Evolutionary conservation across 2,888 invertebrate species (phyloP), one percentile per base, ranked within the genome.

Genomic region (Spatulosminthurus flaviceps): DNA sequence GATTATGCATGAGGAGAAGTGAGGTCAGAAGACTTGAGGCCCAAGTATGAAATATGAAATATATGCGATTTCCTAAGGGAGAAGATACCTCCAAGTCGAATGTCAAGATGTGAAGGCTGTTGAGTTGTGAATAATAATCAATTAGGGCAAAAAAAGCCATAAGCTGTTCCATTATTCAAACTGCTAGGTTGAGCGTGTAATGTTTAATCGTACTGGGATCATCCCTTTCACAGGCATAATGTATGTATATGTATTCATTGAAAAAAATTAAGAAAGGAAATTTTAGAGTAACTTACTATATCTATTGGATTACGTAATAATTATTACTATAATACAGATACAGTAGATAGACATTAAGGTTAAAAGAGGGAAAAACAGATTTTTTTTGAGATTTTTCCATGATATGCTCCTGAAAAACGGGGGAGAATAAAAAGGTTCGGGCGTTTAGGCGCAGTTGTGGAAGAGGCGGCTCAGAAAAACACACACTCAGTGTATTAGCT

Each of bases 71-170:
- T 41, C 34, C 70, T 22, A 41, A 21, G 21, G 42, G 34, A n/a
- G 24, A 24, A 69, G 21, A 16, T 29, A 41, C n/a, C 34, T 70
- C 7, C 21, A 34, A 70, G 74, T 74, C 74, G 34, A 29, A 61
- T 60, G 29, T 26, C 60, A 41, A 41, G 66, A 24, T 66, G 75
- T 22, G 29, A 66, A 66, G 41, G 34, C 61, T 64, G 75, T 75
- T 75, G 61, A 75, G 61, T 75, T 29, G 64, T 76, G 76, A 76
- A 76, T 76, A 76, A 76, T 76, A 66, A 67, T 66, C 76, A 76
- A 76, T 76, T 76, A 76, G 22, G 41, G n/a, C n/a, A n/a, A n/a
- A 41, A 67, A 76, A 76, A 66, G 76, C 24, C 42, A 76, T 76
- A 66, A 66, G 76, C 76, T 76, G 76, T 72, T 72, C 72, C 72